A percentile compares a stretch with the other conserved stretches of the same genome.
Conservation (phyloP, 92 coral and sea anemone genomes). For the Umimayanthus kanabou region DNA sequence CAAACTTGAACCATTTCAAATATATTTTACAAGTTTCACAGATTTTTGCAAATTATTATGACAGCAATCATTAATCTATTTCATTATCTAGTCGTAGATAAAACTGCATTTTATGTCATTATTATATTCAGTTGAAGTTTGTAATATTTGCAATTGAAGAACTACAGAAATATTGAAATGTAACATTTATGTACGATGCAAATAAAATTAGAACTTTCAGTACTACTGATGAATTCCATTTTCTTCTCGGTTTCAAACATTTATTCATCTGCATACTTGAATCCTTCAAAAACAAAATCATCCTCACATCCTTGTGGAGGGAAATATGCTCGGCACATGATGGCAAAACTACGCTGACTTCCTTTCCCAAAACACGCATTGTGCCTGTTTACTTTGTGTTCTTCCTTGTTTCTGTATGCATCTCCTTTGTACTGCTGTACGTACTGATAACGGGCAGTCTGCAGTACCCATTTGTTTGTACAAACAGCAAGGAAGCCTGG, state of each 20-base stretch:
- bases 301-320: constrained; percentile 47
- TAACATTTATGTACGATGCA: not conserved
- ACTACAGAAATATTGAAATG: not conserved
- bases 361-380: constrained; percentile 35
- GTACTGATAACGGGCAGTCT: too few species aligned
- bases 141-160: not conserved
- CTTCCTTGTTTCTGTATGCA: too few species aligned
- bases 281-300: constrained; percentile 46
- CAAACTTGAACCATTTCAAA: not conserved
- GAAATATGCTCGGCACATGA: constrained; percentile 41
- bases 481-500: too few species aligned
- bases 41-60: not conserved
- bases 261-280: constrained; percentile 38
- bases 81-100: not conserved
- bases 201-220: not conserved
- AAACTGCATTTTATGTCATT: not conserved
- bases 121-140: not conserved
- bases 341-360: constrained; percentile 45
- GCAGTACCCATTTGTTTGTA: too few species aligned
- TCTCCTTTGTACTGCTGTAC: too few species aligned
- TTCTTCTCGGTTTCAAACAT: not conserved
- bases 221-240: not conserved
- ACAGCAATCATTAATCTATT: not conserved
- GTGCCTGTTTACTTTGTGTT: too few species aligned
- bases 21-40: not conserved